Conservation (phyloP, 1,140 invertebrate genomes). For the Macrosteles quadrilineatus region DNA sequence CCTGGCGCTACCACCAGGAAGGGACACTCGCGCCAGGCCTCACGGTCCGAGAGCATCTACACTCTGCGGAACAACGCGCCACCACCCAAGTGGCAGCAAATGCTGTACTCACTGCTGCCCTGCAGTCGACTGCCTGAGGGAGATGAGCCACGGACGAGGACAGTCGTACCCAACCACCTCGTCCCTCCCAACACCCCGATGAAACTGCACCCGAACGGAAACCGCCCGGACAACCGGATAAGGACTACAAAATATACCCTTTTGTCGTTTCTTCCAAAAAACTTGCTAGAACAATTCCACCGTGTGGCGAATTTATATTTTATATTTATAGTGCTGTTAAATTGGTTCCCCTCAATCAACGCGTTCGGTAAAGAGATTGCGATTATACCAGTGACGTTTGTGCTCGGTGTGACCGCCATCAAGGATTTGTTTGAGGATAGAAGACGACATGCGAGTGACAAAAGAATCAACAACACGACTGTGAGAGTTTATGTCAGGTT, state of each 20-base stretch:
- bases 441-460: slow-evolving; percentile 84
- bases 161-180: slow-evolving; percentile 79
- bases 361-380: slow-evolving; percentile 97
- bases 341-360: slow-evolving; percentile 92
- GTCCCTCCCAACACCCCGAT: slow-evolving; percentile 69
- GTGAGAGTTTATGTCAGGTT: slow-evolving; percentile 89
- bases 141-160: slow-evolving; percentile 69
- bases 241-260: slow-evolving; percentile 96
- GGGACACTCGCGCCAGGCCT: slow-evolving; percentile 62
- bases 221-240: slow-evolving; percentile 72
- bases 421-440: slow-evolving; percentile 98
- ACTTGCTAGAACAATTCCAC: slow-evolving; percentile 97
- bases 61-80: slow-evolving; percentile 73
- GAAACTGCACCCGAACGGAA: slow-evolving; percentile 81
- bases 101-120: slow-evolving; percentile 57
- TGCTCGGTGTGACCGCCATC: slow-evolving; percentile 93
- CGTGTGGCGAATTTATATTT: slow-evolving; percentile 98
- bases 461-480: slow-evolving; percentile 89
- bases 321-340: slow-evolving; percentile 93
- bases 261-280: slow-evolving; percentile 93
- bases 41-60: slow-evolving; percentile 83
- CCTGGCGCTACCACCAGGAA: slow-evolving; percentile 50
- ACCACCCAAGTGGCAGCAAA: slow-evolving; percentile 66
- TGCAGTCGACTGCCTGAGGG: slow-evolving; percentile 34
- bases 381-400: slow-evolving; percentile 92